Base-by-base conservation (phyloP, 2,888 invertebrate genomes). In the Syritta pipiens region DNA sequence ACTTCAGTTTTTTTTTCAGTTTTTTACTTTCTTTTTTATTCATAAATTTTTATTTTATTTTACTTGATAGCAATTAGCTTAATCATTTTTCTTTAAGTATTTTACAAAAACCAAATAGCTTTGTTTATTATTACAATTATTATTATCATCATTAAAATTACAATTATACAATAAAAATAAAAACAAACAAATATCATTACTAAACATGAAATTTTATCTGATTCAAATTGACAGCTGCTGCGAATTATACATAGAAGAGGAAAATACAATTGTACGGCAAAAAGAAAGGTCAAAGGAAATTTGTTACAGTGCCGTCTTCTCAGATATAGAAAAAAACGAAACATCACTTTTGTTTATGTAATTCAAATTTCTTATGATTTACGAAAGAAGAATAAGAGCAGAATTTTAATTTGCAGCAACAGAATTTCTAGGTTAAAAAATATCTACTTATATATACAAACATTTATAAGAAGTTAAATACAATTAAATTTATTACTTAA, bases 1-100 rank as follows among this genome's bases (percentile, higher is more conserved):
- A n/a, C n/a, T n/a, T n/a, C n/a, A n/a, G n/a, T n/a, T n/a, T n/a
- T n/a, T n/a, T n/a, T n/a, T n/a, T n/a, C n/a, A n/a, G n/a, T n/a
- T n/a, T n/a, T n/a, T n/a, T n/a, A n/a, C n/a, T n/a, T n/a, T n/a
- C n/a, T n/a, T n/a, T n/a, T n/a, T n/a, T n/a, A n/a, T n/a, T n/a
- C n/a, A n/a, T n/a, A n/a, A n/a, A n/a, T n/a, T n/a, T n/a, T n/a
- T n/a, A n/a, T n/a, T 60, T 26, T 68, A 32, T 53, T 55, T 74
- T 65, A 28, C 42, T 68, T 40, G 55, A 48, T 68, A 68, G 44
- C 75, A 48, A 35, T 68, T 48, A 55, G 40, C 55, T 53, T 40
- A 32, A 30, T 19, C 60, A 62, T 12, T 22, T 12, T 65, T n/a
- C n/a, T n/a, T 65, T 37, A 49, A 49, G 51, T 65, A 28, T 32